Evolutionary conservation across 1,140 invertebrate genomes (phyloP).

Genomic region (Drosophila miranda): DNA sequence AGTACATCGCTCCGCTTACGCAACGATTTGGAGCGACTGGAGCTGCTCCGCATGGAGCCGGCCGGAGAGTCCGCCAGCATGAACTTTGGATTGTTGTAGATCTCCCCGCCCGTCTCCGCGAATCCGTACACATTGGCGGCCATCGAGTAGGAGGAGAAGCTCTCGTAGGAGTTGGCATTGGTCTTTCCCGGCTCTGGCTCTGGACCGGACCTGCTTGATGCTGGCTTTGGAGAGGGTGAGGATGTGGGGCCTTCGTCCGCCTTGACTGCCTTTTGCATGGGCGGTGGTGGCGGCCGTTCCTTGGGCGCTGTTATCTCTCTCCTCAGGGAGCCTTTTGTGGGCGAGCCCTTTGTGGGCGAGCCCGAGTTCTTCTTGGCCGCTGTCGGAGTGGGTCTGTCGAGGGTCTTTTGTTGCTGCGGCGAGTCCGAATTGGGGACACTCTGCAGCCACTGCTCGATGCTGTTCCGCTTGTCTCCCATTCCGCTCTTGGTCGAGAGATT

Average conservation of each 20-base stretch:
- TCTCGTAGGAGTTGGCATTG: conserved; percentile 45
- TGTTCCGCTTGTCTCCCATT: conserved; percentile 87
- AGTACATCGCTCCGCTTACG: conserved; percentile 65
- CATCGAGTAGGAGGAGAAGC: conserved; percentile 59
- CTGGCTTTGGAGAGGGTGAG: neutral
- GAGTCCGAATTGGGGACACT: conserved; percentile 85
- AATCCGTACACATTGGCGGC: conserved; percentile 75
- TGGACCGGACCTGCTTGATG: conserved; percentile 6
- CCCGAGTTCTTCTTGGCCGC: conserved; percentile 29
- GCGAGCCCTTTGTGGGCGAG: conserved; percentile 45
- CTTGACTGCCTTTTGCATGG: conserved; percentile 32
- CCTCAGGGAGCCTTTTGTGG: conserved; percentile 36
- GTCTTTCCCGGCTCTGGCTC: conserved; percentile 29
- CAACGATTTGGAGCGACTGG: conserved; percentile 62
- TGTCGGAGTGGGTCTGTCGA: conserved; percentile 3
- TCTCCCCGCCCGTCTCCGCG: conserved; percentile 76
- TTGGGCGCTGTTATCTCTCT: conserved; percentile 69
- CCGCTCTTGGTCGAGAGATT: conserved; percentile 63
- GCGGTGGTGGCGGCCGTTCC: conserved; percentile 64
- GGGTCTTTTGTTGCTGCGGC: conserved; percentile 12
- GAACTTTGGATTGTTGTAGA: conserved; percentile 82
- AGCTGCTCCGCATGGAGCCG: conserved; percentile 60
- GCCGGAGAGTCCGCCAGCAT: conserved; percentile 71
- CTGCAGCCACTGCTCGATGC: conserved; percentile 90
- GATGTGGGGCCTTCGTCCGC: neutral